phyloP scores from a whole-genome alignment of 2,797 vertebrate species.

The Pseudomugil tenellus region DNA sequence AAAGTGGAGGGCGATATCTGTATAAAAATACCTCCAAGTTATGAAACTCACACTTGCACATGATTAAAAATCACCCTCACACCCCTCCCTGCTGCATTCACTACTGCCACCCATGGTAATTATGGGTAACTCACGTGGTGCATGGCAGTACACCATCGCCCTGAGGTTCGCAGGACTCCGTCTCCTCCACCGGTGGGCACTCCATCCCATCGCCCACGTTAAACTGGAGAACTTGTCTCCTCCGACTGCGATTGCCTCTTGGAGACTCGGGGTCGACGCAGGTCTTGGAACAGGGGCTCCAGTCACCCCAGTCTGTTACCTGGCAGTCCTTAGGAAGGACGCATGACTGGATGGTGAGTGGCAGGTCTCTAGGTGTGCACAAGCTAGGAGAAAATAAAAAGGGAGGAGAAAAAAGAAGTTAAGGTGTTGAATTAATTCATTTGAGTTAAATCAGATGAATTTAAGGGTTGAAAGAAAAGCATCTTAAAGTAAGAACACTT shows the following conservation, averaged over 20 bases:
- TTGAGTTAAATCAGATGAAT: background rate
- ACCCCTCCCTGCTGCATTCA: constrained; percentile 8
- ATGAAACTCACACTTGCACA: constrained; percentile 4
- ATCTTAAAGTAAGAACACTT: too few species aligned
- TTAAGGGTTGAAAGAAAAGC: too few species aligned
- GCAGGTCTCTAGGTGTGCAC: constrained; percentile 88
- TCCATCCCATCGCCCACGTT: constrained; percentile 84
- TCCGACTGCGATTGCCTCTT: constrained; percentile 83
- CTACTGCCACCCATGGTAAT: background rate
- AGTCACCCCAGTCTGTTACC: constrained; percentile 89
- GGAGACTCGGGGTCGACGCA: constrained; percentile 83
- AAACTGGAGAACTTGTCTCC: constrained; percentile 87
- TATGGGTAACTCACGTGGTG: constrained; percentile 85
- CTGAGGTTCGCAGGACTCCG: constrained; percentile 84
- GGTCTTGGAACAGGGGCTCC: constrained; percentile 90
- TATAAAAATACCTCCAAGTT: background rate
- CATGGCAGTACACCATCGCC: constrained; percentile 85
- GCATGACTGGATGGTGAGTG: constrained; percentile 92
- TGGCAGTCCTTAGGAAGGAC: constrained; percentile 91
- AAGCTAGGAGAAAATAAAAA: constrained; percentile 75
- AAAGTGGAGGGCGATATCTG: background rate
- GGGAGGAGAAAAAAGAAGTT: background rate
- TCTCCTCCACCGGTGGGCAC: constrained; percentile 87
- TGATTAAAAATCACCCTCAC: background rate
- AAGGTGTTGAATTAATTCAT: background rate